Evolutionary conservation across 2,797 vertebrate species (phyloP), one percentile per base, ranked within the genome.

Genomic region (Helarctos malayanus): DNA sequence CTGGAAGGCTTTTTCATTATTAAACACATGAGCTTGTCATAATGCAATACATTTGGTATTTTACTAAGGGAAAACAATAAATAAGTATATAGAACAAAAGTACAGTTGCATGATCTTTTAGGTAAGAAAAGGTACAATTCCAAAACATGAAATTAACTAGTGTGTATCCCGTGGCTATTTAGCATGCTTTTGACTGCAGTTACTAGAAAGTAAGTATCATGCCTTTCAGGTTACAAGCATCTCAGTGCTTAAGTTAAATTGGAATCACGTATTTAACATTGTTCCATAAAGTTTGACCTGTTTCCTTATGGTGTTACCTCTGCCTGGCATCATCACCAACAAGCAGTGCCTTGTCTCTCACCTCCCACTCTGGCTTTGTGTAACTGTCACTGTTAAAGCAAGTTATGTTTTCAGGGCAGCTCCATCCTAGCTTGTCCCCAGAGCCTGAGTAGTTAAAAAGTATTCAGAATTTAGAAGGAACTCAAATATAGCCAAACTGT

Each of bases 381-480:
- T 89, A 79, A 69, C 47, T 85, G 54, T 76, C 63, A 18, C 59
- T 81, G 29, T 35, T 63, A 59, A 81, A 94, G 45, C 69, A 93
- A 89, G 57, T 80, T 80, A 49, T 23, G 57, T 71, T 96, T 83
- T 81, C 32, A 57, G 32, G 41, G 32, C 6, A 41, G n/a, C 9
- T 59, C 84, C 41, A 15, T 57, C 32, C 32, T 57, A 47, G 35
- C 23, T 91, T 75, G 59, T 93, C 75, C 57, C 75, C 6, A 71
- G 82, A 86, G 90, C 29, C 13, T 75, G 59, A 14, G 8, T 75
- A 63, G 61, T 92, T 52, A 92, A 57, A 86, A 87, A 86, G 29
- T 45, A 86, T 63, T 89, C 83, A 71, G 71, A 89, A 88, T 94
- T 84, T 93, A 83, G 57, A 92, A 78, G 59, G 69, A 97, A 59